Conservation (phyloP, 2,797 vertebrate genomes). For the Caiman crocodilus region DNA sequence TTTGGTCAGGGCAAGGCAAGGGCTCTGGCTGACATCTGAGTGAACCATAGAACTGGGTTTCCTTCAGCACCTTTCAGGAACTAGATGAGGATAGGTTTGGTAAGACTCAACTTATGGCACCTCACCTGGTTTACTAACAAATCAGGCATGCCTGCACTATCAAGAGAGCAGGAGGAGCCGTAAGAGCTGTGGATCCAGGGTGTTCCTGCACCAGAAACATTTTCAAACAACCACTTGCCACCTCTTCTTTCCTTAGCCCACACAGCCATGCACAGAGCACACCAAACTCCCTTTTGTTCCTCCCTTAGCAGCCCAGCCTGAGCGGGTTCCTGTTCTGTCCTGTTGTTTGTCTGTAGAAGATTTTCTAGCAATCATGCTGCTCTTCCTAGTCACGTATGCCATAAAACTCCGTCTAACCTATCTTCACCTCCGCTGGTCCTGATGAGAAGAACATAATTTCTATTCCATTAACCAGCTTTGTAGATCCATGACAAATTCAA, state of each 20-base stretch:
- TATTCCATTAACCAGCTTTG: neutral
- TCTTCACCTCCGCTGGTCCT: conserved; percentile 27
- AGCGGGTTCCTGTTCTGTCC: neutral
- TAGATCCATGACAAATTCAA: conserved; percentile 2
- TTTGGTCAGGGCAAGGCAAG: neutral
- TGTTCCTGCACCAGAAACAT: neutral
- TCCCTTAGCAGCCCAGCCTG: neutral
- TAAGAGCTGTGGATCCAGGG: neutral
- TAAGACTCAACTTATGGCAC: neutral
- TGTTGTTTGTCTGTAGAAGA: neutral
- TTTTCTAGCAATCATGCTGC: accelerated
- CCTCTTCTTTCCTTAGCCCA: neutral
- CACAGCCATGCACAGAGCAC: neutral
- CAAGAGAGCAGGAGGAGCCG: neutral
- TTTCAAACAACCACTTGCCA: neutral
- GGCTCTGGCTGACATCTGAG: neutral
- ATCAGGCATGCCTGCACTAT: neutral
- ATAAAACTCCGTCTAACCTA: neutral
- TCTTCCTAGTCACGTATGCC: neutral
- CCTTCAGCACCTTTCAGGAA: neutral
- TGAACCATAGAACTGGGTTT: neutral
- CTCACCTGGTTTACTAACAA: neutral
- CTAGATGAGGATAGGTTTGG: neutral
- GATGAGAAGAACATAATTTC: neutral
- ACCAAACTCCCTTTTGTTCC: neutral